A percentile compares a stretch with the other conserved stretches of the same genome.
Conservation (phyloP, 2,888 invertebrate genomes). For the Apotomis turbidana region DNA sequence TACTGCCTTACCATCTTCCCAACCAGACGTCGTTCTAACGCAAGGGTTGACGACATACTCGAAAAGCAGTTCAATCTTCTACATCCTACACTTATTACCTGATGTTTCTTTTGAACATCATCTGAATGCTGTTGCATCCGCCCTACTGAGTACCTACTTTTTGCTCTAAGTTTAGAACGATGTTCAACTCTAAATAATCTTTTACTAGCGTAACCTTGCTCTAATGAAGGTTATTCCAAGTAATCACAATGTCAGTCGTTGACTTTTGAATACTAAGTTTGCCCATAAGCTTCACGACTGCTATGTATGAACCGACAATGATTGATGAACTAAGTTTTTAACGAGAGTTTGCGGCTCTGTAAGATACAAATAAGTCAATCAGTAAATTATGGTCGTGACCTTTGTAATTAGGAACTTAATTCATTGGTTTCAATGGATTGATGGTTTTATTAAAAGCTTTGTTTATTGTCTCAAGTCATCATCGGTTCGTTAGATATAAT, state of each 20-base stretch:
- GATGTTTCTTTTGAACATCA: slow-evolving; percentile 65
- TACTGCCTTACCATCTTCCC: slow-evolving; percentile 85
- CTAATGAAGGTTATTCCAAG: slow-evolving; percentile 9
- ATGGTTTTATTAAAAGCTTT: not conserved
- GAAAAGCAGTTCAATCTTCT: slow-evolving; percentile 89
- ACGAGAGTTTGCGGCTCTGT: slow-evolving; percentile 14
- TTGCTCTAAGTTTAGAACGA: too few species aligned
- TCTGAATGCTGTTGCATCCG: too few species aligned
- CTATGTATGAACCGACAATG: slow-evolving; percentile 25
- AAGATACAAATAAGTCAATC: slow-evolving; percentile 15
- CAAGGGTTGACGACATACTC: slow-evolving; percentile 87
- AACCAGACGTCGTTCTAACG: slow-evolving; percentile 91
- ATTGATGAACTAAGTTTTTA: slow-evolving; percentile 26
- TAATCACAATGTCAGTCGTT: slow-evolving; percentile 24
- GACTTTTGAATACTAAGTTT: slow-evolving; percentile 25
- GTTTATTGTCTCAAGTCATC: not conserved
- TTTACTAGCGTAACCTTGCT: not conserved
- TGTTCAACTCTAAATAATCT: not conserved
- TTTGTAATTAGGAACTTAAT: not conserved
- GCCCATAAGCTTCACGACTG: slow-evolving; percentile 29
- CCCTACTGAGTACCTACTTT: too few species aligned
- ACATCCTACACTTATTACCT: slow-evolving; percentile 87
- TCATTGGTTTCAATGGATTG: not conserved
- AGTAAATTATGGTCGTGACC: slow-evolving; percentile 8
- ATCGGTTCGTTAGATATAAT: not conserved